Evolutionary conservation across 2,888 invertebrate species (phyloP).

Genomic region (Drosophila multiciliata): DNA sequence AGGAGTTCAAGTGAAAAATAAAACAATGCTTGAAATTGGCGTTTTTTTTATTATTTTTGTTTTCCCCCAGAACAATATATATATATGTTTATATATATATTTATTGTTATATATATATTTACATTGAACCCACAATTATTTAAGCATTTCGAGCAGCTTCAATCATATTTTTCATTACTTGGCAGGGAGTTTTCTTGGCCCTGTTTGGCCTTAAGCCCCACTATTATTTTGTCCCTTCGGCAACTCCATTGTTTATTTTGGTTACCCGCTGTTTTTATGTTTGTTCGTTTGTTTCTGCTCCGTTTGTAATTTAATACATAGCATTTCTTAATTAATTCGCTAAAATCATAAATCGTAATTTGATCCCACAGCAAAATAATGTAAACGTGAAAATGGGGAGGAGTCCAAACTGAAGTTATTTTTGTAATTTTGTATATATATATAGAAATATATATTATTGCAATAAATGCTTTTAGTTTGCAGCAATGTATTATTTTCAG

Average conservation of each 20-base stretch:
- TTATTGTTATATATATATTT: background rate
- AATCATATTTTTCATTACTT: slow-evolving; percentile 60
- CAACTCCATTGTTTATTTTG: slow-evolving; percentile 42
- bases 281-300: slow-evolving; percentile 14
- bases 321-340: slow-evolving; percentile 69
- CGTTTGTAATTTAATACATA: slow-evolving; percentile 63
- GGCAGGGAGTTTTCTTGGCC: slow-evolving; percentile 30
- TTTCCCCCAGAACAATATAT: background rate
- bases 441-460: background rate
- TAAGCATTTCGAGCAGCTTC: slow-evolving; percentile 54
- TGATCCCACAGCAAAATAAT: slow-evolving; percentile 37
- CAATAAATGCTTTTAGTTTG: slow-evolving; percentile 7
- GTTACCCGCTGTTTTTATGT: slow-evolving; percentile 27
- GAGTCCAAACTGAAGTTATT: slow-evolving; percentile 25
- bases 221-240: slow-evolving; percentile 13
- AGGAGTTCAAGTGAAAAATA: slow-evolving; percentile 47
- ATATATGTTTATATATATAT: too few relatives aligned
- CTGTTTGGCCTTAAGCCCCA: slow-evolving; percentile 25
- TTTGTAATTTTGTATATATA: slow-evolving; percentile 4
- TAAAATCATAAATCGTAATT: slow-evolving; percentile 58
- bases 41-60: slow-evolving; percentile 8
- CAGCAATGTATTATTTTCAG: background rate
- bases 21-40: slow-evolving; percentile 44
- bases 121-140: slow-evolving; percentile 43
- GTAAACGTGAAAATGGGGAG: slow-evolving; percentile 27